Conservation (phyloP, 2,888 invertebrate genomes). For the Acrobasis suavella region DNA sequence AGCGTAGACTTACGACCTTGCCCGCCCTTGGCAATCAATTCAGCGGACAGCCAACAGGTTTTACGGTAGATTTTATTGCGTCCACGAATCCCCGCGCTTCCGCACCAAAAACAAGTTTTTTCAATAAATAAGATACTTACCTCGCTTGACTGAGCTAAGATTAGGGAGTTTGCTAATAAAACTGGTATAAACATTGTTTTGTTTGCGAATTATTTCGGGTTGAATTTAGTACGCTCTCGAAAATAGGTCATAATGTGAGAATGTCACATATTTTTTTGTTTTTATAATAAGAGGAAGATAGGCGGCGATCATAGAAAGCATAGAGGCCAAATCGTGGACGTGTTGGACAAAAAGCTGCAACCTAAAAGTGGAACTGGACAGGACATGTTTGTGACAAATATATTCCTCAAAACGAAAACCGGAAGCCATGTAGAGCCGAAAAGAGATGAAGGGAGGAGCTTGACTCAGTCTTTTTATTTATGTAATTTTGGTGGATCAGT, state of each 20-base stretch:
- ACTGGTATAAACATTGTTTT: slow-evolving; percentile 17
- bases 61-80: slow-evolving; percentile 63
- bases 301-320: no score
- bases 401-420: no score
- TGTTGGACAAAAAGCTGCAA: no score
- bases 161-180: slow-evolving; percentile 25
- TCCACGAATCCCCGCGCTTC: slow-evolving; percentile 42
- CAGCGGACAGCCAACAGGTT: slow-evolving; percentile 60
- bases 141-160: slow-evolving; percentile 20
- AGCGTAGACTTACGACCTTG: slow-evolving; percentile 49
- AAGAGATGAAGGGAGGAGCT: no score
- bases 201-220: not conserved
- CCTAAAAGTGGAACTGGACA: no score
- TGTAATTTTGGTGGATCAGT: no score
- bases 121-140: slow-evolving; percentile 51
- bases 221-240: not conserved
- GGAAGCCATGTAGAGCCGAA: no score
- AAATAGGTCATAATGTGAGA: not conserved
- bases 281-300: no score
- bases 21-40: slow-evolving; percentile 59
- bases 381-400: no score
- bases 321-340: no score
- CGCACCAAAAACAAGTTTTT: slow-evolving; percentile 54
- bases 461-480: no score
- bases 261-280: not conserved